Conservation (phyloP, 2,113 vertebrate species). For the Nothocercus julius region DNA sequence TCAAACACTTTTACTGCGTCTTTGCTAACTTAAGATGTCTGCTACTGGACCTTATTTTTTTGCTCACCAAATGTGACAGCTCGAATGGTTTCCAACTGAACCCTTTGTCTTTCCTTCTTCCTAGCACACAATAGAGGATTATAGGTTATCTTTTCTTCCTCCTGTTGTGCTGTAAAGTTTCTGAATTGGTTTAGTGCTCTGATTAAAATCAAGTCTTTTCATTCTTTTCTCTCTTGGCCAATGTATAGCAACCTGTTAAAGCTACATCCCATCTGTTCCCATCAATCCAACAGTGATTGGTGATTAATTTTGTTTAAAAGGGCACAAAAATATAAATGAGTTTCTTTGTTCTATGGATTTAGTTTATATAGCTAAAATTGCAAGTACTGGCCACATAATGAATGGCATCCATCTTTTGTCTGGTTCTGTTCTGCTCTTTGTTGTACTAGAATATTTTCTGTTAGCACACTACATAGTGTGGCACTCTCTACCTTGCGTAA, state of each 20-base stretch:
- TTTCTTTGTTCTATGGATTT: constrained; percentile 2
- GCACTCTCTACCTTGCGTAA: neutral
- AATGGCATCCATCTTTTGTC: neutral
- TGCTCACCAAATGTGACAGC: neutral
- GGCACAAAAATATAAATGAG: constrained; percentile 22
- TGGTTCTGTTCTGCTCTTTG: neutral
- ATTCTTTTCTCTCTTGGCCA: constrained; percentile 41
- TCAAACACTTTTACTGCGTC: neutral
- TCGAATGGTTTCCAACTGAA: neutral
- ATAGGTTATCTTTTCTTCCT: constrained; percentile 19
- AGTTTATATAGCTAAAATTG: neutral
- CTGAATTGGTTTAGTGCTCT: constrained; percentile 35
- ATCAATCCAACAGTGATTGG: neutral
- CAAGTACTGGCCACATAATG: neutral
- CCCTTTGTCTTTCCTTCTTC: neutral
- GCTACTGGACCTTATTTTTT: neutral
- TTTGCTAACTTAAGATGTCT: neutral
- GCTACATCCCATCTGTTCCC: constrained; percentile 16
- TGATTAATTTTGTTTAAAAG: constrained; percentile 38
- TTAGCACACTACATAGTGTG: neutral
- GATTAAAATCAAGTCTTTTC: constrained; percentile 52
- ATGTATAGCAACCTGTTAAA: constrained; percentile 25
- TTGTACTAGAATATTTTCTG: neutral
- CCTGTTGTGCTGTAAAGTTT: constrained; percentile 38
- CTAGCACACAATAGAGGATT: neutral